These are phyloP conservation scores for Clupea harengus DNA, from an alignment of 2,113 vertebrate species.

Conservation along the genomic window DNA sequence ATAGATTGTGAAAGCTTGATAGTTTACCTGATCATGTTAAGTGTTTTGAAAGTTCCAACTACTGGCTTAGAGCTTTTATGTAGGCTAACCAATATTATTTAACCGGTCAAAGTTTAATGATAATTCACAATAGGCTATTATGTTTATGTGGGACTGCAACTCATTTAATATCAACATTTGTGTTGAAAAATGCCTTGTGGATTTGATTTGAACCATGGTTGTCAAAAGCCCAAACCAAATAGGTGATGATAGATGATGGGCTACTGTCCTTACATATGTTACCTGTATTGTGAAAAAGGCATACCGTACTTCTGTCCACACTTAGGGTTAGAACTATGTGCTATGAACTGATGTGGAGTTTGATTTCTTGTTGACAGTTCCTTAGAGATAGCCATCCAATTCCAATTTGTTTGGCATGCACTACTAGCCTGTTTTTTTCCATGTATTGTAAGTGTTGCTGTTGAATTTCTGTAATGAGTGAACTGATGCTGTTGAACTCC, in stretches of 20 bases:
- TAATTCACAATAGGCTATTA: no score
- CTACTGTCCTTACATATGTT: neutral
- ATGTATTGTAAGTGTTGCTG: neutral
- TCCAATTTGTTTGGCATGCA: neutral
- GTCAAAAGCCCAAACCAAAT: no score
- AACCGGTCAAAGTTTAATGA: neutral
- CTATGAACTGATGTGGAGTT: no score
- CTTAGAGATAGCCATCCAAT: no score
- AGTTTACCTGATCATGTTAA: neutral
- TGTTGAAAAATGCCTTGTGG: no score
- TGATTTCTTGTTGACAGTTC: no score
- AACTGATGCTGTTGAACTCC: neutral
- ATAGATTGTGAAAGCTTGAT: neutral
- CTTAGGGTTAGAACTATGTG: neutral
- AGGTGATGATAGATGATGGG: no score
- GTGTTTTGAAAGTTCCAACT: neutral
- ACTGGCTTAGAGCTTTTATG: neutral
- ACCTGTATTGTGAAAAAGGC: neutral
- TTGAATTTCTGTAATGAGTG: neutral
- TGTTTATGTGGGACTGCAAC: neutral
- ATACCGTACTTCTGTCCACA: neutral
- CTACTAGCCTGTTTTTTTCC: neutral
- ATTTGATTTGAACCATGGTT: no score
- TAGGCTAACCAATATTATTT: neutral
- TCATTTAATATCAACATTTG: no score